Evolutionary conservation across 2,888 invertebrate genomes (phyloP).

Genomic region (Drosophila buzzatii): DNA sequence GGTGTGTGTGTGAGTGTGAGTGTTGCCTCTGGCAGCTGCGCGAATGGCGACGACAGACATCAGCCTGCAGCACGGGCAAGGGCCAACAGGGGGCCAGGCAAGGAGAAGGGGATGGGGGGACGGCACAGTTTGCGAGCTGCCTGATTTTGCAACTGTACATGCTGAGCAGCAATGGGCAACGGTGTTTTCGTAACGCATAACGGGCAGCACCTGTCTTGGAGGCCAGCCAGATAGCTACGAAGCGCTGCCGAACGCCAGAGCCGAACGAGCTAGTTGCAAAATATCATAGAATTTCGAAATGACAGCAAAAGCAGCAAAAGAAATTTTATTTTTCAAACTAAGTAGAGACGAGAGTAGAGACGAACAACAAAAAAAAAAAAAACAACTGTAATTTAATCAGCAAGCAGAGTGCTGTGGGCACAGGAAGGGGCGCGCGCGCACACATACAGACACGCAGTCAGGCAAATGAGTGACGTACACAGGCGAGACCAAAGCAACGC

Average conservation of each 20-base stretch:
- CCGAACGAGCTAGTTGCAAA: conserved; percentile 25
- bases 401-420: conserved; percentile 35
- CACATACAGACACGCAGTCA: conserved; percentile 11
- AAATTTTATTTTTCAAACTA: conserved; percentile 42
- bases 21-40: conserved; percentile 62
- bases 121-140: conserved; percentile 14
- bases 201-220: conserved; percentile 81
- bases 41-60: conserved; percentile 78
- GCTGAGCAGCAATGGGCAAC: conserved; percentile 9
- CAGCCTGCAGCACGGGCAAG: conserved; percentile 55
- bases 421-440: conserved; percentile 22
- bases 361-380: conserved; percentile 30
- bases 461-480: conserved; percentile 52
- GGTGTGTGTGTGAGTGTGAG: conserved; percentile 9
- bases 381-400: conserved; percentile 74
- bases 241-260: conserved; percentile 11
- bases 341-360: too few species aligned
- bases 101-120: not conserved
- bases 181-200: conserved; percentile 73
- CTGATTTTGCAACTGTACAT: conserved; percentile 69
- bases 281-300: conserved; percentile 41
- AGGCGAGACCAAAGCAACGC: conserved; percentile 69
- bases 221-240: conserved; percentile 35
- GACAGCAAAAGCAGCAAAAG: conserved; percentile 8
- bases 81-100: not conserved